Percentiles rank a stretch among this genome's conserved stretches.
Conservation (phyloP, 2,797 vertebrate genomes). For the Limosa lapponica region DNA sequence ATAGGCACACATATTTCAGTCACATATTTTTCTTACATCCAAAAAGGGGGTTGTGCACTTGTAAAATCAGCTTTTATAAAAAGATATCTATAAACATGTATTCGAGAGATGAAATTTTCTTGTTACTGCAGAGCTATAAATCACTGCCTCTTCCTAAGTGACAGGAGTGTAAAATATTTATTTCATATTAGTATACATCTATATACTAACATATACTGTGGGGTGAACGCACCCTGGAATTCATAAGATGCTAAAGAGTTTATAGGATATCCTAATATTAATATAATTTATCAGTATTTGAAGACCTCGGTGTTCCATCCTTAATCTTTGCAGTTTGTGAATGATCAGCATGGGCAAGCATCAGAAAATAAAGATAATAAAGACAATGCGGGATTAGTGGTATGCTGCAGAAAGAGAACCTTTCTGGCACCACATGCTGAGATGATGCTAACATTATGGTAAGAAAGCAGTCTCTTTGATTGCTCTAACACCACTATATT, state of each 20-base stretch:
- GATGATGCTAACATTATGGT: slow-evolving; percentile 83
- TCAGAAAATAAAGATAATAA: slow-evolving; percentile 65
- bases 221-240: background rate
- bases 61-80: slow-evolving; percentile 20
- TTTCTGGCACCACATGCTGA: slow-evolving; percentile 81
- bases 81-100: background rate
- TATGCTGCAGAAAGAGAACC: slow-evolving; percentile 73
- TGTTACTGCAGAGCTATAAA: background rate
- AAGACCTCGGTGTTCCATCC: background rate
- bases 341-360: slow-evolving; percentile 14
- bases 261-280: background rate
- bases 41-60: background rate
- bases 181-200: background rate
- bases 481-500: slow-evolving; percentile 77
- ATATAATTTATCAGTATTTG: background rate
- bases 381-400: slow-evolving; percentile 65
- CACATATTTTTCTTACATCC: background rate
- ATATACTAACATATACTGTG: background rate
- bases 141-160: background rate
- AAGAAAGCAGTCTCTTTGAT: slow-evolving; percentile 80
- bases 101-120: background rate
- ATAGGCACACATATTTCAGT: background rate
- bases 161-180: slow-evolving; percentile 12
- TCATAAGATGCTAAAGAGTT: background rate
- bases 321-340: background rate